Percentiles rank a stretch among this genome's conserved stretches.
Evolutionary conservation across 2,113 vertebrate species (phyloP).

Genomic region (Mobula birostris): DNA sequence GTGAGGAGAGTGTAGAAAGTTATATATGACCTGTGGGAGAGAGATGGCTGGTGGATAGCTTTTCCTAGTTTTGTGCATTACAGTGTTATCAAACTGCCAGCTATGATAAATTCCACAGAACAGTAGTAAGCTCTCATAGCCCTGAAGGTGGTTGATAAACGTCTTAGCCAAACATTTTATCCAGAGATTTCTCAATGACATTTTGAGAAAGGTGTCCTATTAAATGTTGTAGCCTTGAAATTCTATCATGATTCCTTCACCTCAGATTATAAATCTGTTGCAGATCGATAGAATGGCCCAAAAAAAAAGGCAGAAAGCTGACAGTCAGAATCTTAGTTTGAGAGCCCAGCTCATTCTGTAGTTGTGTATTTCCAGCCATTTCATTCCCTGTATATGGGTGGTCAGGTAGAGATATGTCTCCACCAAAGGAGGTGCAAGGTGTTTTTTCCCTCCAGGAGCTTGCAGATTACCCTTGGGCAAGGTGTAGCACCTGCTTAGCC

Average conservation of each 20-base stretch:
- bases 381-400: background rate
- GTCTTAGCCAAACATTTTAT: background rate
- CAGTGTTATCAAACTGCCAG: background rate
- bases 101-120: background rate
- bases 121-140: background rate
- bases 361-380: background rate
- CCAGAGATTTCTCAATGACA: background rate
- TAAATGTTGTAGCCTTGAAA: background rate
- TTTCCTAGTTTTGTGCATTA: background rate
- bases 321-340: background rate
- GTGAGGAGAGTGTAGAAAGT: background rate
- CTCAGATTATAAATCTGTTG: background rate
- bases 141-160: background rate
- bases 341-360: background rate
- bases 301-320: background rate
- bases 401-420: no score
- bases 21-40: background rate
- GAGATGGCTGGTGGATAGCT: background rate
- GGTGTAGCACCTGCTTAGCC: no score
- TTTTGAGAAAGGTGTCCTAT: background rate
- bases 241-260: background rate
- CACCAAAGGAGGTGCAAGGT: no score
- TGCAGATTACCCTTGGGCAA: no score
- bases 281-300: background rate
- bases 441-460: no score